These are phyloP conservation scores for Erpornis zantholeuca DNA, from an alignment of 2,113 vertebrate species.

Conservation along the genomic window DNA sequence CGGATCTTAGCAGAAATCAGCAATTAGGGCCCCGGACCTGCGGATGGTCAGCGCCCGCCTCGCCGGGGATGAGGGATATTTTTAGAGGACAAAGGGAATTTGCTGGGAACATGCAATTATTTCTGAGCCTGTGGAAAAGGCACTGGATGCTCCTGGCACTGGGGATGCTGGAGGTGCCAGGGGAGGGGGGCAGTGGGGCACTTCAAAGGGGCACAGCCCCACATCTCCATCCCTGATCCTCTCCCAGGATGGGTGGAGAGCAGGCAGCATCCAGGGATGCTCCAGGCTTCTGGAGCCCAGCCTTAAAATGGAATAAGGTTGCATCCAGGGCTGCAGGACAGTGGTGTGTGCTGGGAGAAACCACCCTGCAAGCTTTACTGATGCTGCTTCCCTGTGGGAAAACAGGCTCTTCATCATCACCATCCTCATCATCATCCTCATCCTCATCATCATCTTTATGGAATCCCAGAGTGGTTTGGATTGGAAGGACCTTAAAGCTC, in stretches of 20 bases:
- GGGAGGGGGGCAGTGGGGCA: not conserved
- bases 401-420: not conserved
- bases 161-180: not conserved
- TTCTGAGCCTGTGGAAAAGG: not conserved
- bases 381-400: not conserved
- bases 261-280: not conserved
- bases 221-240: not conserved
- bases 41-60: not conserved
- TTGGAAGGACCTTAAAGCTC: not conserved
- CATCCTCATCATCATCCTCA: not conserved
- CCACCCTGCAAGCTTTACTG: not conserved
- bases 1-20: not conserved
- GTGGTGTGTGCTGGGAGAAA: not conserved
- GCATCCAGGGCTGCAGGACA: accelerated
- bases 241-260: not conserved
- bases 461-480: not conserved
- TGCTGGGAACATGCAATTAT: not conserved
- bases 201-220: not conserved
- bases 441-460: not conserved
- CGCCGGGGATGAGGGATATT: not conserved
- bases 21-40: not conserved
- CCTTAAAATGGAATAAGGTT: accelerated
- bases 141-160: accelerated
- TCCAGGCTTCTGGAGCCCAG: no score
- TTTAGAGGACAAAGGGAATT: not conserved